Percentiles rank a stretch among this genome's conserved stretches.
phyloP scores from a whole-genome alignment of 2,888 invertebrate species.

The Trichopoda pennipes region DNA sequence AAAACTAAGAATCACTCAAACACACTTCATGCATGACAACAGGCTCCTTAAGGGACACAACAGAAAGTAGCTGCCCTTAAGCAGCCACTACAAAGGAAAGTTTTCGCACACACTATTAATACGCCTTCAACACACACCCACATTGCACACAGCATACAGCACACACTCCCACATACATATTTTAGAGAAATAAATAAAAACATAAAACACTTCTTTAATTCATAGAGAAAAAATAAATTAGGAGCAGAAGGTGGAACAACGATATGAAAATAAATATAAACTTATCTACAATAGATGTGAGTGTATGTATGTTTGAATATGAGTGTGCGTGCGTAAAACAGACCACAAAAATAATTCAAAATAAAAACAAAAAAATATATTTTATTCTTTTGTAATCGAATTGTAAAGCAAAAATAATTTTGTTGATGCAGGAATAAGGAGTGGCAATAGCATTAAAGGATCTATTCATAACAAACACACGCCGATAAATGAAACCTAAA shows the following conservation, averaged over 20 bases:
- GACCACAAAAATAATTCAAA: constrained; percentile 30
- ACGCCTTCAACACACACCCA: not conserved
- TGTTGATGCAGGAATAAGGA: not conserved
- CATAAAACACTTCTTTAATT: constrained; percentile 50
- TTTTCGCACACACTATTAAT: not conserved
- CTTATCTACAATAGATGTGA: too few relatives aligned
- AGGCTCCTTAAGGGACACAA: constrained; percentile 5
- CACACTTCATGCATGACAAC: not conserved
- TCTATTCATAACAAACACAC: not conserved
- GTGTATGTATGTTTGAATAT: not conserved
- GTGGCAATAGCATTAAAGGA: not conserved
- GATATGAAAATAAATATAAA: constrained; percentile 5
- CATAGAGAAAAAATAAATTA: not conserved
- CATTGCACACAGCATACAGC: not conserved
- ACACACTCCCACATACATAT: not conserved
- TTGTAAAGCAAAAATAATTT: not conserved
- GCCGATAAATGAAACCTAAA: not conserved
- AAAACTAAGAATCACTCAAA: not conserved
- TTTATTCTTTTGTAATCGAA: constrained; percentile 9
- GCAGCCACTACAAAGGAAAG: not conserved
- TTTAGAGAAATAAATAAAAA: constrained; percentile 30
- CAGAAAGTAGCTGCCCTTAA: constrained; percentile 2
- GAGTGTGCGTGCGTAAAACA: constrained; percentile 1
- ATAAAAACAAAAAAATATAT: not conserved
- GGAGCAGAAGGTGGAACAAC: constrained; percentile 1